These are phyloP conservation scores for Eristalinus aeneus DNA, from an alignment of 2,888 invertebrate species.

Conservation along the genomic window DNA sequence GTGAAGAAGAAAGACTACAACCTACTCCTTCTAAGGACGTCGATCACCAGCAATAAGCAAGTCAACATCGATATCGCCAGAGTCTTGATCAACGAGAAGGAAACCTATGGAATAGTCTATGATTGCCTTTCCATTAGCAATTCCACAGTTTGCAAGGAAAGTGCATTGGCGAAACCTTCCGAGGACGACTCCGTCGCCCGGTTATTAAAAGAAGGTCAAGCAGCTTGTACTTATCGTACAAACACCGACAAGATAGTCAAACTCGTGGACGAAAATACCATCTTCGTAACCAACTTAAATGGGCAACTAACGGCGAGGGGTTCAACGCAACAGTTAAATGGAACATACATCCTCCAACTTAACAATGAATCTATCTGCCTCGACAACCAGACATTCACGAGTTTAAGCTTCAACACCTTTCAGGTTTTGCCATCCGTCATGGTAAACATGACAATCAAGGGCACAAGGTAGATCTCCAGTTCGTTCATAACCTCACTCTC, in stretches of 20 bases:
- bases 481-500: too few relatives aligned
- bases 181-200: too few relatives aligned
- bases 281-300: neutral
- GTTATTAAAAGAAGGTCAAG: too few relatives aligned
- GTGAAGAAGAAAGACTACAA: conserved; percentile 1
- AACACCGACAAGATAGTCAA: neutral
- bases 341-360: neutral
- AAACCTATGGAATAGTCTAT: too few relatives aligned
- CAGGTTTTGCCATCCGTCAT: neutral
- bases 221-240: too few relatives aligned
- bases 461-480: too few relatives aligned
- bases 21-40: neutral
- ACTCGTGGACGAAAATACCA: neutral
- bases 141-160: too few relatives aligned
- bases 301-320: neutral
- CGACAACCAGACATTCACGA: neutral
- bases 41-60: neutral
- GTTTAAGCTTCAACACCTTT: neutral
- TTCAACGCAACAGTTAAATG: neutral
- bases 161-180: too few relatives aligned
- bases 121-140: too few relatives aligned
- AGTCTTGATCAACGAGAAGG: too few relatives aligned
- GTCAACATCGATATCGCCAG: neutral
- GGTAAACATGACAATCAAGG: neutral
- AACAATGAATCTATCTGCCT: neutral